Evolutionary conservation across 2,797 vertebrate genomes (phyloP).

Genomic region (Babyrousa celebensis): DNA sequence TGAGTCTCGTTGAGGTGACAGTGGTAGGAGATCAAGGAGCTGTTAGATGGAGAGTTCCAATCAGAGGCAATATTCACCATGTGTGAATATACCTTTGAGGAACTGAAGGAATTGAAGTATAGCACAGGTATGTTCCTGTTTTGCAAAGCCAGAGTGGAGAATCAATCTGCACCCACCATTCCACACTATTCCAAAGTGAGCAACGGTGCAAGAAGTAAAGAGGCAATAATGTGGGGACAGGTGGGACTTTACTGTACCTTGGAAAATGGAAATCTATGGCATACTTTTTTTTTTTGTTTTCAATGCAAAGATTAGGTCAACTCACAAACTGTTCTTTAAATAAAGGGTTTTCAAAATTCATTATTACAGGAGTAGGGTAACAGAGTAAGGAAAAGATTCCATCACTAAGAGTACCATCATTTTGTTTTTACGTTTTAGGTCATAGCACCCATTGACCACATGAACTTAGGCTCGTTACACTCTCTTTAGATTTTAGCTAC

Average conservation of each 20-base stretch:
- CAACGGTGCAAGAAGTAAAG: background rate
- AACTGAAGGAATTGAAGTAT: background rate
- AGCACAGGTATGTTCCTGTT: background rate
- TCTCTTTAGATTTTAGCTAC: slow-evolving; percentile 26
- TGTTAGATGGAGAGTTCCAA: background rate
- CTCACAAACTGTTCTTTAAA: slow-evolving; percentile 58
- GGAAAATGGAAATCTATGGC: slow-evolving; percentile 17
- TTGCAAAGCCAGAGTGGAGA: background rate
- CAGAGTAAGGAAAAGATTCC: background rate
- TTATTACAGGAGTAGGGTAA: slow-evolving; percentile 23
- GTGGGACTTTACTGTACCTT: background rate
- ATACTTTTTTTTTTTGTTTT: background rate
- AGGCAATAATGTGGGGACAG: background rate
- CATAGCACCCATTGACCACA: background rate
- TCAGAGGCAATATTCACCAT: background rate
- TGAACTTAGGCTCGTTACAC: background rate
- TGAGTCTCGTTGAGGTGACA: background rate
- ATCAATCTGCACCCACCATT: background rate
- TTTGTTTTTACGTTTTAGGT: slow-evolving; percentile 12
- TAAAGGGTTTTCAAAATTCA: slow-evolving; percentile 50
- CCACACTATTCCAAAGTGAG: background rate
- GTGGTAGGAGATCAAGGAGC: background rate
- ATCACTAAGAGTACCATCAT: background rate
- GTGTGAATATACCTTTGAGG: background rate
- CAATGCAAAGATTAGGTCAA: slow-evolving; percentile 16